A percentile compares a stretch with the other conserved stretches of the same genome.
Evolutionary conservation across 2,888 invertebrate genomes (phyloP).

Genomic region (Onthophagus sagittarius): DNA sequence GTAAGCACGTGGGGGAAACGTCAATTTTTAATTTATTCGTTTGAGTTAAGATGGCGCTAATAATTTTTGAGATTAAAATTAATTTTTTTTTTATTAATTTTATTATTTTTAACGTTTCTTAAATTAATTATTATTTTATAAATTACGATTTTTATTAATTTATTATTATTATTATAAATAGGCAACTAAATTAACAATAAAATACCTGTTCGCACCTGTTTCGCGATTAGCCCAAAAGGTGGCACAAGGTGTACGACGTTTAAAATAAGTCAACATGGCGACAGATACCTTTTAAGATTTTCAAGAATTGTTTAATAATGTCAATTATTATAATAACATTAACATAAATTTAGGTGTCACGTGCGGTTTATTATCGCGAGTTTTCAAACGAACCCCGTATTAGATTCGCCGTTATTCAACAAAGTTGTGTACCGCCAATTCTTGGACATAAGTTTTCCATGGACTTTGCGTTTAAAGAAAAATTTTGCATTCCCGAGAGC

Average conservation of each 20-base stretch:
- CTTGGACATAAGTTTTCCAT: constrained; percentile 1
- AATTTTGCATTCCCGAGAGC: background rate
- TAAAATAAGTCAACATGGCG: constrained; percentile 36
- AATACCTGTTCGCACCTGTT: background rate
- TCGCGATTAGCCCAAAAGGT: constrained; percentile 8
- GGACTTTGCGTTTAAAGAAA: constrained; percentile 7
- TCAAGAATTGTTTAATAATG: constrained; percentile 28
- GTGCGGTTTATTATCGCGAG: constrained; percentile 14
- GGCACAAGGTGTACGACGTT: constrained; percentile 24
- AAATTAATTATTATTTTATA: background rate
- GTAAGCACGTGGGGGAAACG: background rate
- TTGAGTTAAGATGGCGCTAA: background rate
- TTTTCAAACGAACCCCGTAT: constrained; percentile 17
- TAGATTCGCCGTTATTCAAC: constrained; percentile 13
- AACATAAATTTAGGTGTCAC: constrained; percentile 7
- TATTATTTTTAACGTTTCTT: background rate
- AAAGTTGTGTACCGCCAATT: background rate
- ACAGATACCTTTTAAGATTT: constrained; percentile 28
- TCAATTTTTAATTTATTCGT: background rate
- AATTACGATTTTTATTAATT: background rate
- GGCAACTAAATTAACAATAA: background rate
- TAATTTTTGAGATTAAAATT: background rate
- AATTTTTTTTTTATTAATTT: background rate
- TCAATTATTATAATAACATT: constrained; percentile 12
- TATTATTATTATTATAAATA: background rate